These are phyloP conservation scores for Triplophysa rosa DNA, from an alignment of 2,113 vertebrate species.

Conservation along the genomic window DNA sequence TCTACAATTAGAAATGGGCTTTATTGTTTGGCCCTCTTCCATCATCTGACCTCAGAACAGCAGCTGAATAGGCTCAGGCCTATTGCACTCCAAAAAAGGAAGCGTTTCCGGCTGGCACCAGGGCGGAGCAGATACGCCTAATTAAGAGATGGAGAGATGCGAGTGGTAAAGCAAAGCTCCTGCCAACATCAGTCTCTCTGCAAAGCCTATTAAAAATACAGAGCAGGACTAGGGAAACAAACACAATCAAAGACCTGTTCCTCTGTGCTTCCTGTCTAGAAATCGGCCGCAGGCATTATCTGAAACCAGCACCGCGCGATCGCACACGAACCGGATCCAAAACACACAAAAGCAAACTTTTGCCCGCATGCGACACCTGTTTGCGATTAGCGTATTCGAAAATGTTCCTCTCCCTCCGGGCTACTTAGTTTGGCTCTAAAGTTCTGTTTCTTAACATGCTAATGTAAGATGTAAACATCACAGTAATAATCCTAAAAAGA, in stretches of 20 bases:
- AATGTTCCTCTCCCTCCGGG: neutral
- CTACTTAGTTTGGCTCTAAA: constrained; percentile 23
- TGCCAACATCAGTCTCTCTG: constrained; percentile 35
- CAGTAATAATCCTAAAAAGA: constrained; percentile 17
- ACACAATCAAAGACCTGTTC: constrained; percentile 28
- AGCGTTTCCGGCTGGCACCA: constrained; percentile 12
- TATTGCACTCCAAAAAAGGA: constrained; percentile 29
- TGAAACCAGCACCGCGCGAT: neutral
- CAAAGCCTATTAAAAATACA: constrained; percentile 45
- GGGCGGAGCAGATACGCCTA: constrained; percentile 24
- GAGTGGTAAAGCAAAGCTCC: neutral
- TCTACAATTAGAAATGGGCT: constrained; percentile 15
- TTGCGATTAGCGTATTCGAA: neutral
- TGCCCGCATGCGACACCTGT: constrained; percentile 15
- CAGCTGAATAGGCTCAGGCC: constrained; percentile 30
- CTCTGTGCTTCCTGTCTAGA: constrained; percentile 13
- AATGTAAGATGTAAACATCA: constrained; percentile 17
- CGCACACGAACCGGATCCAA: neutral
- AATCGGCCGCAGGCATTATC: constrained; percentile 17
- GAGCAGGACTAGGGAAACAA: constrained; percentile 24
- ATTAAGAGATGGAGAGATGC: constrained; percentile 42
- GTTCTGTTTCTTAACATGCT: constrained; percentile 19
- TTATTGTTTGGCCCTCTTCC: neutral
- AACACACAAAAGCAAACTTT: constrained; percentile 31
- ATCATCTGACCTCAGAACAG: constrained; percentile 35